phyloP scores from a whole-genome alignment of 2,888 invertebrate genomes.

The Stomorhina lunata region DNA sequence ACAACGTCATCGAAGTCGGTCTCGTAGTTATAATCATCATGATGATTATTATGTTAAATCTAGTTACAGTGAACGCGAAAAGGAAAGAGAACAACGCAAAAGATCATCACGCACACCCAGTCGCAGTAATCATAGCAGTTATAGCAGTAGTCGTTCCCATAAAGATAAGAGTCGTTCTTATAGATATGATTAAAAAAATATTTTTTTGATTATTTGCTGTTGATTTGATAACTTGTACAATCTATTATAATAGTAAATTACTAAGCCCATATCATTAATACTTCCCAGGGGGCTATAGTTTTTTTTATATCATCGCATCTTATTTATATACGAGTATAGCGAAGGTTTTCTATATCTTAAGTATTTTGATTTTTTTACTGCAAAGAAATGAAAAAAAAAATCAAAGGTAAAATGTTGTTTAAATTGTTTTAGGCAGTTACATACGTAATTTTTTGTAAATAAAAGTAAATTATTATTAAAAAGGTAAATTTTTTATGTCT shows the following conservation, averaged over 20 bases:
- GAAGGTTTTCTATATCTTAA: slow-evolving; percentile 3
- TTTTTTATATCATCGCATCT: not conserved
- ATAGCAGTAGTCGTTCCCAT: slow-evolving; percentile 17
- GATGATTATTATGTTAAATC: slow-evolving; percentile 42
- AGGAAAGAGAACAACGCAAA: slow-evolving; percentile 51
- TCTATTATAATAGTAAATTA: slow-evolving; percentile 2
- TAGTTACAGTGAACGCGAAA: slow-evolving; percentile 6
- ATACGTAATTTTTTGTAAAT: slow-evolving; percentile 12
- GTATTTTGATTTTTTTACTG: slow-evolving; percentile 18
- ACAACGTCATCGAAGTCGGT: slow-evolving; percentile 39
- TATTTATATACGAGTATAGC: not conserved
- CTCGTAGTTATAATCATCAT: slow-evolving; percentile 15
- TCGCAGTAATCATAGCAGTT: slow-evolving; percentile 9
- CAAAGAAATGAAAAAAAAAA: not conserved
- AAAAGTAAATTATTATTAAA: slow-evolving; percentile 14
- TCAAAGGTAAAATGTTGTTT: slow-evolving; percentile 50
- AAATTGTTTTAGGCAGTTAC: slow-evolving; percentile 61
- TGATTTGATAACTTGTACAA: too few relatives aligned
- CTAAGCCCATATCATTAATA: slow-evolving; percentile 41
- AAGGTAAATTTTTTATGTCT: slow-evolving; percentile 5
- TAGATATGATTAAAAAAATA: slow-evolving; percentile 54
- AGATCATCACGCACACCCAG: slow-evolving; percentile 50
- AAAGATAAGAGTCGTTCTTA: slow-evolving; percentile 42
- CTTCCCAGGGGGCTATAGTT: slow-evolving; percentile 28
- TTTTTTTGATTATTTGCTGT: too few relatives aligned